Conservation (phyloP, 2,113 vertebrate species). For the Circaetus gallicus region DNA sequence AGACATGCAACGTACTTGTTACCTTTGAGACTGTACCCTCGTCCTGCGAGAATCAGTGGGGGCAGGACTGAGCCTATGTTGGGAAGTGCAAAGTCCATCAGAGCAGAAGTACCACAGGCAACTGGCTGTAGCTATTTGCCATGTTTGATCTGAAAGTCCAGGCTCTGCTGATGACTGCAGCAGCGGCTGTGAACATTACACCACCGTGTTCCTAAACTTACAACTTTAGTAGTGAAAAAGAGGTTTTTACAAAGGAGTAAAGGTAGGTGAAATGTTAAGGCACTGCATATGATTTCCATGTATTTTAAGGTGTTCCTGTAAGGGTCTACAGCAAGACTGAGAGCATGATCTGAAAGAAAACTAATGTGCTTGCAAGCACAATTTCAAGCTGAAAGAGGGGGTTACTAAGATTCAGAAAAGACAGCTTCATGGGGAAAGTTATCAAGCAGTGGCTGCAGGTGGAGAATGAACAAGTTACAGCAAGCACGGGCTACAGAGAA, state of each 20-base stretch:
- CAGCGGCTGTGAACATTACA: background rate
- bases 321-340: background rate
- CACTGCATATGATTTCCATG: background rate
- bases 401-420: background rate
- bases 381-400: background rate
- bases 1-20: background rate
- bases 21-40: background rate
- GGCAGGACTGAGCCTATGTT: background rate
- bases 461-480: background rate
- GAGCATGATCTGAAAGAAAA: background rate
- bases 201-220: background rate
- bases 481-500: background rate
- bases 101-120: background rate
- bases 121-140: background rate
- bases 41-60: accelerated
- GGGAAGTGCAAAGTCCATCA: background rate
- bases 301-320: background rate
- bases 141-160: background rate
- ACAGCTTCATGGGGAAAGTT: background rate
- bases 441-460: background rate
- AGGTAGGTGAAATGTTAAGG: background rate
- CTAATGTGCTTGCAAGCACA: background rate
- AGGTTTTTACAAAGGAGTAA: background rate
- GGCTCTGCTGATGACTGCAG: background rate
- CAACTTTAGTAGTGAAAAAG: background rate